Base-by-base conservation (phyloP, 1,140 invertebrate genomes). In the Nixonia krombeini region DNA sequence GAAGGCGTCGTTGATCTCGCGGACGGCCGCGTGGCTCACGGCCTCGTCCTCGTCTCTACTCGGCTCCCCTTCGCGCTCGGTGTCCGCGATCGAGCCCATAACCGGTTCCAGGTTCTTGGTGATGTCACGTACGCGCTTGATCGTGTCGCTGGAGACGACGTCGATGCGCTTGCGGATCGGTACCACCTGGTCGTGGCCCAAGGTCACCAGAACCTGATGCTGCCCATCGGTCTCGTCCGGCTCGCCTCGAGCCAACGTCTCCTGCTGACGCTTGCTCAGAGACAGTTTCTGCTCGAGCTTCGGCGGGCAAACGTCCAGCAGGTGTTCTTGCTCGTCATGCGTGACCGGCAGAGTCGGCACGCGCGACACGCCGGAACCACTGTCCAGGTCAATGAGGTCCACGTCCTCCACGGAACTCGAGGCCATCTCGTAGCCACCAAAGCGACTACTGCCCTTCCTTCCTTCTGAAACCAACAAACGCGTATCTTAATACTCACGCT, bases 101-200 rank as follows among this genome's bases (percentile, higher is more conserved):
- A 83, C 80, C 1, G 80, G 81, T 51, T 84, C 83, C 0, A 83
- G 53, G 33, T 85, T 83, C 25, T 75, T 82, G 1, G 83, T 85
- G 16, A 85, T 85, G 31, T 83, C 78, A 1, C 80, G 74, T 0
- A 85, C 71, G 0, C 83, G 72, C 29, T 83, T 84, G 13, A 85
- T 84, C 2, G 83, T 85, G 40, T 85, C 82, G 9, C 76, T 79
- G 0, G 82, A 85, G 3, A 84, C 82, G 0, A 85, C 81, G 51
- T 85, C 83, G 33, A 85, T 85, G 23, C 81, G 70, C 28, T 82
- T 83, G 0, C 74, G 62, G 1, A 74, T 66, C 4, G 83, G 81
- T 0, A 85, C 76, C 0, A 83, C 73, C 28, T 84, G 76, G 38
- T 85, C 83, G 28, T 85, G 82, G 1, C 82, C 82, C 10, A 85